Conservation (phyloP, 2,888 invertebrate species). For the Liposcelis brunnea region DNA sequence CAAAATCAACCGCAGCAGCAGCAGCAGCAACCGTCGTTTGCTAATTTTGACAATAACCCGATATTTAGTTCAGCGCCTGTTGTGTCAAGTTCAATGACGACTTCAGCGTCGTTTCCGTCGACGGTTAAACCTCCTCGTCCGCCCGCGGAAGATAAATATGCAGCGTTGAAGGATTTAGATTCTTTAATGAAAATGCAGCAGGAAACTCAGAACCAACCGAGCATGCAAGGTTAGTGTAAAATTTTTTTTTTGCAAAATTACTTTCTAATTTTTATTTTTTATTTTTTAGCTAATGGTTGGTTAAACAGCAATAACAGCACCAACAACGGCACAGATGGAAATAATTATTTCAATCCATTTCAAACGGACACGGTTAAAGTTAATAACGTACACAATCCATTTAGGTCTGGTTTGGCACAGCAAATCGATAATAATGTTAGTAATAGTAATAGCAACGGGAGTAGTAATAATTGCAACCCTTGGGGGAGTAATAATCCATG, state of each 20-base stretch:
- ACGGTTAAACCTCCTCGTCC: conserved; percentile 17
- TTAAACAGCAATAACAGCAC: too few relatives aligned
- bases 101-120: conserved; percentile 16
- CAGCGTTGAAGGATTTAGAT: conserved; percentile 87
- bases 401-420: too few relatives aligned
- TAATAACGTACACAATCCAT: too few relatives aligned
- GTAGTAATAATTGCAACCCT: too few relatives aligned
- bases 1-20: neutral
- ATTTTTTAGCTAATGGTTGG: neutral
- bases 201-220: conserved; percentile 13
- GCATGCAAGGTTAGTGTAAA: too few relatives aligned
- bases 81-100: neutral
- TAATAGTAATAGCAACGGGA: too few relatives aligned
- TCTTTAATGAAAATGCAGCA: conserved; percentile 32
- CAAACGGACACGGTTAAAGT: too few relatives aligned
- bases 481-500: neutral
- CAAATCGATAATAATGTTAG: too few relatives aligned
- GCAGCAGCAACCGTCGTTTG: conserved; percentile 34
- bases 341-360: conserved; percentile 15
- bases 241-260: too few relatives aligned
- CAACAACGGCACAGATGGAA: conserved; percentile 21
- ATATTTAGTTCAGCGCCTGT: conserved; percentile 31
- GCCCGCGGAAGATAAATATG: conserved; percentile 72
- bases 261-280: too few relatives aligned
- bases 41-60: conserved; percentile 56